Evolutionary conservation across 2,797 vertebrate genomes (phyloP).

Genomic region (Vipera latastei): DNA sequence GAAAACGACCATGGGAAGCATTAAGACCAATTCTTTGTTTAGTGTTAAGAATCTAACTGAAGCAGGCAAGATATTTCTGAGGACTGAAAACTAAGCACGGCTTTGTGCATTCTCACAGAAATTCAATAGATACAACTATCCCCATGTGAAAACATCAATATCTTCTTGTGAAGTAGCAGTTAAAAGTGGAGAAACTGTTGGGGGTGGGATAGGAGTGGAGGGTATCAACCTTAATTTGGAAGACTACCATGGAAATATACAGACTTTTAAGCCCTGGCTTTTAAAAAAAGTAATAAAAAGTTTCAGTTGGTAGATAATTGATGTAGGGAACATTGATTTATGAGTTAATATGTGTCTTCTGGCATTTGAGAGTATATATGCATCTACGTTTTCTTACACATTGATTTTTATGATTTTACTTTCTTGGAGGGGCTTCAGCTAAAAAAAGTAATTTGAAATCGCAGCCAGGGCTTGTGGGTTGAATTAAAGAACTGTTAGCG

Average conservation of each 20-base stretch:
- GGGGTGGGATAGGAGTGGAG: not conserved
- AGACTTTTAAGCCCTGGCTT: not conserved
- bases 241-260: not conserved
- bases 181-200: not conserved
- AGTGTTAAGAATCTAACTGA: not conserved
- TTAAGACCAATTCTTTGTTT: not conserved
- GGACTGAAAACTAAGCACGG: not conserved
- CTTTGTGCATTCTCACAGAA: not conserved
- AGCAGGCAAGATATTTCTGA: not conserved
- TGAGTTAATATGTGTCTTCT: not conserved
- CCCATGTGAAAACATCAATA: not conserved
- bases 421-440: not conserved
- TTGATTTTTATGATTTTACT: not conserved
- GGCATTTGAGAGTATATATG: not conserved
- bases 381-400: not conserved
- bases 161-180: not conserved
- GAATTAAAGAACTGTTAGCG: conserved; percentile 19
- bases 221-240: not conserved
- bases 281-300: not conserved
- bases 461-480: conserved; percentile 13
- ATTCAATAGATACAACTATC: not conserved
- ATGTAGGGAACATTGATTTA: not conserved
- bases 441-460: conserved; percentile 7
- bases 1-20: not conserved
- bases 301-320: not conserved